phyloP scores from a whole-genome alignment of 2,797 vertebrate genomes.

The Orestias chungarensis region DNA sequence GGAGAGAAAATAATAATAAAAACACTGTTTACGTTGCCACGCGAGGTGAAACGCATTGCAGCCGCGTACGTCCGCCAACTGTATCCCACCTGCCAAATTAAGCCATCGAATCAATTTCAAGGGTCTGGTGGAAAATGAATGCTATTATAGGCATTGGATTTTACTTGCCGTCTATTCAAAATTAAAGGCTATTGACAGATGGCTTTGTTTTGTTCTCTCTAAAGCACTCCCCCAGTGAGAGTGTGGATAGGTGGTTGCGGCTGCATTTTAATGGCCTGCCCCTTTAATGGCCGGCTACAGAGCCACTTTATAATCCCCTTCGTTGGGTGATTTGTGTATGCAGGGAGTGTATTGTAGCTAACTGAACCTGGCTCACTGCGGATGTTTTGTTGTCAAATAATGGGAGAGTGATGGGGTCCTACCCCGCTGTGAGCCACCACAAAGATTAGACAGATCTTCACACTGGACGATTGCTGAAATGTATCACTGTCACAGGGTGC shows the following conservation, averaged over 20 bases:
- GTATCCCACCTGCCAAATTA: conserved; percentile 63
- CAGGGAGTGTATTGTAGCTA: conserved; percentile 63
- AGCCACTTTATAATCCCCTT: conserved; percentile 61
- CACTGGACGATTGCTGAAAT: conserved; percentile 75
- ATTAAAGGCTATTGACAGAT: conserved; percentile 72
- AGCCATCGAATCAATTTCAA: conserved; percentile 72
- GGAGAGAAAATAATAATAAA: conserved; percentile 6
- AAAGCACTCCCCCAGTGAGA: conserved; percentile 46
- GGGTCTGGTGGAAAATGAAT: conserved; percentile 64
- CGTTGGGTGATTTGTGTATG: conserved; percentile 68
- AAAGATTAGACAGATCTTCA: conserved; percentile 75
- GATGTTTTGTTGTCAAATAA: conserved; percentile 80
- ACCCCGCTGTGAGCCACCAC: conserved; percentile 64
- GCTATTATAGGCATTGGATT: conserved; percentile 61
- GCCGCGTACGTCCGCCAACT: conserved; percentile 44
- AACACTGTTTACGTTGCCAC: conserved; percentile 51
- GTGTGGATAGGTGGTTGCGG: conserved; percentile 54
- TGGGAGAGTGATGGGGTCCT: conserved; percentile 75
- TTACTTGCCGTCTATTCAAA: conserved; percentile 69
- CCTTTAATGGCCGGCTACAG: conserved; percentile 60
- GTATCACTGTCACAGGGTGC: conserved; percentile 76
- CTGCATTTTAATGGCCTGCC: conserved; percentile 63
- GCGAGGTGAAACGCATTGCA: conserved; percentile 43
- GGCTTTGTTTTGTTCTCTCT: conserved; percentile 67
- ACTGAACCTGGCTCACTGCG: conserved; percentile 64